Evolutionary conservation across 2,797 vertebrate species (phyloP).

Genomic region (Acrossocheilus fasciatus): DNA sequence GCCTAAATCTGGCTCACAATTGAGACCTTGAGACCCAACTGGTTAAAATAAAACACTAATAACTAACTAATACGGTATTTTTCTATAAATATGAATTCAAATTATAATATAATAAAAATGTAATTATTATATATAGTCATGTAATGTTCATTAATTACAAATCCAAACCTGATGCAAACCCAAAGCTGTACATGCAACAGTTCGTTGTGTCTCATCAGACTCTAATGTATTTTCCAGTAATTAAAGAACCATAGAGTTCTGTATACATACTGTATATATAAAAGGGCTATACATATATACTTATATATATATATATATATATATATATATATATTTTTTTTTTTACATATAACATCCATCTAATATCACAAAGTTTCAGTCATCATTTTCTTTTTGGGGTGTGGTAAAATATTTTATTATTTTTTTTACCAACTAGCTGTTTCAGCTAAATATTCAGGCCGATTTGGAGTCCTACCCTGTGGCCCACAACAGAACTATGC

Average conservation of each 20-base stretch:
- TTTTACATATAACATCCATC: neutral
- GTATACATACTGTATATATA: neutral
- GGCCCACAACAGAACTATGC: conserved; percentile 36
- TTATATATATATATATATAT: neutral
- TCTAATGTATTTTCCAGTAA: neutral
- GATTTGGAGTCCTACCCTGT: conserved; percentile 38
- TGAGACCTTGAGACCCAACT: neutral
- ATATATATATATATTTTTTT: neutral
- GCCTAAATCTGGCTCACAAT: neutral
- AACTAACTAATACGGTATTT: neutral
- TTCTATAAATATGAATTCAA: neutral
- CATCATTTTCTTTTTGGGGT: neutral
- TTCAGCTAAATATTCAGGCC: conserved; percentile 42
- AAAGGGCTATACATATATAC: no score
- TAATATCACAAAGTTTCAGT: neutral
- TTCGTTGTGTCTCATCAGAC: neutral
- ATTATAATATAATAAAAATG: neutral
- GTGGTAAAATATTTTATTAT: neutral
- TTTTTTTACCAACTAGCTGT: conserved; percentile 9
- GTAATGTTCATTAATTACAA: neutral
- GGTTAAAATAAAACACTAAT: neutral
- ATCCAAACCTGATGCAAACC: neutral
- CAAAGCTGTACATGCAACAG: neutral
- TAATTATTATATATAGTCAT: neutral
- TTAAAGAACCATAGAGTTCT: neutral